Conservation (phyloP, 2,113 vertebrate genomes). For the Paramormyrops kingsleyae region DNA sequence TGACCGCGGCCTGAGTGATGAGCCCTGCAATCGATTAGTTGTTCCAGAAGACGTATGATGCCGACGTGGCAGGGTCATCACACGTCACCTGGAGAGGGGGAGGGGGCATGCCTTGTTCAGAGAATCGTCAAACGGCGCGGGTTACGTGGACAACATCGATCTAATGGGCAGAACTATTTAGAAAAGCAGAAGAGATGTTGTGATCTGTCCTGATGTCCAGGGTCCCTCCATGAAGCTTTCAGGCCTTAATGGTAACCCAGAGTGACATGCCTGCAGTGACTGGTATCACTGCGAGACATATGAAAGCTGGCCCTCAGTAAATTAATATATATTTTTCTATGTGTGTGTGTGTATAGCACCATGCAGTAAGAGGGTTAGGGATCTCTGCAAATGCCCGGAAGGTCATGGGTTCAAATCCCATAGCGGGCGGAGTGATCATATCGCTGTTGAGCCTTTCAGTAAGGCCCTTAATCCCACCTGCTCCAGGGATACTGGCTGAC, state of each 20-base stretch:
- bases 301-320: neutral
- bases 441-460: neutral
- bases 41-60: constrained; percentile 84
- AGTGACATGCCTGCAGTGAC: neutral
- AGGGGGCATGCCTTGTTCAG: constrained; percentile 30
- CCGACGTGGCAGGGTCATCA: constrained; percentile 81
- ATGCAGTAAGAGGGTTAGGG: neutral
- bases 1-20: constrained; percentile 81
- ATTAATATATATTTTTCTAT: neutral
- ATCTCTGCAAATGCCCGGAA: neutral
- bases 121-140: neutral
- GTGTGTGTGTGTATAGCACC: neutral
- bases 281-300: neutral
- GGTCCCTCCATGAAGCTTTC: neutral
- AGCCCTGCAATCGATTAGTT: constrained; percentile 92
- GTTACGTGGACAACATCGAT: constrained; percentile 44
- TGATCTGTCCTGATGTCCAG: neutral
- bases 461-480: neutral
- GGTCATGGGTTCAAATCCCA: neutral
- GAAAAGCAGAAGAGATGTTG: constrained; percentile 31
- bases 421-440: neutral
- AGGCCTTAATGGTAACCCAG: neutral
- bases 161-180: constrained; percentile 42
- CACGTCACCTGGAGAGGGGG: constrained; percentile 56
- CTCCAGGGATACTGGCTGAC: neutral